Percentiles rank a stretch among this genome's conserved stretches.
Evolutionary conservation across 1,140 invertebrate genomes (phyloP).

Genomic region (Carcinoscorpius rotundicauda): DNA sequence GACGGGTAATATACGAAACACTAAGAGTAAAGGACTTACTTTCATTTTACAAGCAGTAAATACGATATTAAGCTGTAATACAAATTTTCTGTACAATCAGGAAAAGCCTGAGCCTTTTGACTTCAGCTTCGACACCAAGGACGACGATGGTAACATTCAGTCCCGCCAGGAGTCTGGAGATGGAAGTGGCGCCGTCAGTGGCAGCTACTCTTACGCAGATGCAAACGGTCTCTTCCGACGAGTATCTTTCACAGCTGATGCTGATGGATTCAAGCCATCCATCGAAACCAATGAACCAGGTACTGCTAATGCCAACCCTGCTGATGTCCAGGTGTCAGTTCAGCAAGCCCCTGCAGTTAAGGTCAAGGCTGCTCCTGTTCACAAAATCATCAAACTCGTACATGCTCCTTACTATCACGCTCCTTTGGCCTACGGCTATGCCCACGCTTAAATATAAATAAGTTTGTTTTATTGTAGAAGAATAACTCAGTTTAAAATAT

Average conservation of each 20-base stretch:
- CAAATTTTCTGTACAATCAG: not conserved
- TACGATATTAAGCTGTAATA: no score
- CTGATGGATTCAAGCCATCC: conserved; percentile 14
- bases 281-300: conserved; percentile 20
- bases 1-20: no score
- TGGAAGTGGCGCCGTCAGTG: conserved; percentile 15
- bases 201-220: conserved; percentile 16
- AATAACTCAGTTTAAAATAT: no score
- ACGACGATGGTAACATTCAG: conserved; percentile 17
- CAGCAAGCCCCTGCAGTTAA: no score
- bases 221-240: conserved; percentile 12
- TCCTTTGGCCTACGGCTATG: no score
- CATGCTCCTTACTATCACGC: no score
- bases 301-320: conserved; percentile 11
- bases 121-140: conserved; percentile 17
- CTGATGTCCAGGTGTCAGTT: conserved; percentile 3
- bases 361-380: no score
- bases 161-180: conserved; percentile 15
- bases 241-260: conserved; percentile 20
- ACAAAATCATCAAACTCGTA: no score
- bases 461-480: no score
- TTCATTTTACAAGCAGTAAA: no score
- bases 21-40: no score
- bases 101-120: conserved; percentile 12
- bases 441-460: no score